A percentile compares a stretch with the other conserved stretches of the same genome.
Conservation (phyloP, 1,140 invertebrate species). For the Drosophila mauritiana region DNA sequence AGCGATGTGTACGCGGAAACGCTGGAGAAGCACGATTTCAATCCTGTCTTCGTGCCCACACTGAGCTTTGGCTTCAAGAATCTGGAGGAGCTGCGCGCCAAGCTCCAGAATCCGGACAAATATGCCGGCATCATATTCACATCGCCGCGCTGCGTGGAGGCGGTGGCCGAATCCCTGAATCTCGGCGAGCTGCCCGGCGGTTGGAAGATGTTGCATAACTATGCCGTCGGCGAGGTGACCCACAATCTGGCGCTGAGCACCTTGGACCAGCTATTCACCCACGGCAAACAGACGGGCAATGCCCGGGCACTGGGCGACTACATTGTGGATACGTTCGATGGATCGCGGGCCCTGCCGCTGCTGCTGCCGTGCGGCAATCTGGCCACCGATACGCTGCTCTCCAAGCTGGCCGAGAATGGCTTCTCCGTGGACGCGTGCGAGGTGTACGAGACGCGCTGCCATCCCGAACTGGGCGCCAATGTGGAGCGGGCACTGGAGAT, state of each 20-base stretch:
- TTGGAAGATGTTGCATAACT: constrained; percentile 86
- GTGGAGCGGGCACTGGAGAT: constrained; percentile 84
- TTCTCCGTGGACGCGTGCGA: constrained; percentile 85
- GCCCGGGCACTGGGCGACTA: constrained; percentile 85
- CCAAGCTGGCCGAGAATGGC: constrained; percentile 79
- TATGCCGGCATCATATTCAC: constrained; percentile 86
- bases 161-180: constrained; percentile 84
- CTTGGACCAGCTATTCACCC: constrained; percentile 85
- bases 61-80: constrained; percentile 85
- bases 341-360: constrained; percentile 78
- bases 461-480: constrained; percentile 84
- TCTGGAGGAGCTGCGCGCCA: constrained; percentile 79
- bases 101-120: constrained; percentile 79
- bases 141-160: constrained; percentile 86
- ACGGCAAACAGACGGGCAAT: constrained; percentile 85
- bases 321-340: constrained; percentile 85
- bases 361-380: constrained; percentile 86
- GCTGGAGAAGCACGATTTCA: constrained; percentile 84
- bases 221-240: constrained; percentile 86
- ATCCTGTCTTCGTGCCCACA: constrained; percentile 86
- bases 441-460: constrained; percentile 86
- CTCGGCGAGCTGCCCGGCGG: constrained; percentile 81
- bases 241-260: constrained; percentile 84
- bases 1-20: constrained; percentile 85
- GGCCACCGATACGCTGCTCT: constrained; percentile 85